Evolutionary conservation across 2,113 vertebrate genomes (phyloP).

Genomic region (Salvelinus namaycush): DNA sequence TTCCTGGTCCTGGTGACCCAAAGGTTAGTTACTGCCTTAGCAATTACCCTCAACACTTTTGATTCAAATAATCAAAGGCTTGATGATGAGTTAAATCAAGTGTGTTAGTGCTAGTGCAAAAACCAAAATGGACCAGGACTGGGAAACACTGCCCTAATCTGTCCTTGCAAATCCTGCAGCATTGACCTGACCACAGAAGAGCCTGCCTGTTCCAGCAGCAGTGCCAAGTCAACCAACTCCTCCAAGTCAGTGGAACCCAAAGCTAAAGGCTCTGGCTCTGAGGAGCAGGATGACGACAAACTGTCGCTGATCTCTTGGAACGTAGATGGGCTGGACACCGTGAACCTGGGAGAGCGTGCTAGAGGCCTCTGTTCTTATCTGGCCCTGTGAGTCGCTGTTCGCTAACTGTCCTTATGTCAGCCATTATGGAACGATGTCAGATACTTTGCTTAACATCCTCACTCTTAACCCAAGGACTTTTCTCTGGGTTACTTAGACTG

Average conservation of each 20-base stretch:
- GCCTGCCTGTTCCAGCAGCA: slow-evolving; percentile 46
- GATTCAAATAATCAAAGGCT: too few species aligned
- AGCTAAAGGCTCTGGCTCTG: slow-evolving; percentile 19
- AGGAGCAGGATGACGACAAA: slow-evolving; percentile 70
- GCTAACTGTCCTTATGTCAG: background rate
- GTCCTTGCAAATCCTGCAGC: slow-evolving; percentile 64
- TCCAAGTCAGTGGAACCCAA: background rate
- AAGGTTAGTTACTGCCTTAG: too few species aligned
- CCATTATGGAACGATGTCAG: background rate
- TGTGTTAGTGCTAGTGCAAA: too few species aligned
- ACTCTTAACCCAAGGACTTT: too few species aligned
- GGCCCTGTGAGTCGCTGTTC: slow-evolving; percentile 76
- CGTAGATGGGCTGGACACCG: slow-evolving; percentile 86
- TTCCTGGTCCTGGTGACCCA: too few species aligned
- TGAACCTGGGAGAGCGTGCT: slow-evolving; percentile 81
- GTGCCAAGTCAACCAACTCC: background rate
- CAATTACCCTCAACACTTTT: too few species aligned
- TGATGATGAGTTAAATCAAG: too few species aligned
- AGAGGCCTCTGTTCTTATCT: slow-evolving; percentile 86
- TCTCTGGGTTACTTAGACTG: too few species aligned
- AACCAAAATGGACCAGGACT: too few species aligned
- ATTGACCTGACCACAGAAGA: slow-evolving; percentile 86
- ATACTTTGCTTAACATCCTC: background rate
- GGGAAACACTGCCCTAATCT: background rate
- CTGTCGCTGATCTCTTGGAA: slow-evolving; percentile 92